These are phyloP conservation scores for Hyppa rectilinea DNA, from an alignment of 2,888 invertebrate genomes.

Conservation along the genomic window DNA sequence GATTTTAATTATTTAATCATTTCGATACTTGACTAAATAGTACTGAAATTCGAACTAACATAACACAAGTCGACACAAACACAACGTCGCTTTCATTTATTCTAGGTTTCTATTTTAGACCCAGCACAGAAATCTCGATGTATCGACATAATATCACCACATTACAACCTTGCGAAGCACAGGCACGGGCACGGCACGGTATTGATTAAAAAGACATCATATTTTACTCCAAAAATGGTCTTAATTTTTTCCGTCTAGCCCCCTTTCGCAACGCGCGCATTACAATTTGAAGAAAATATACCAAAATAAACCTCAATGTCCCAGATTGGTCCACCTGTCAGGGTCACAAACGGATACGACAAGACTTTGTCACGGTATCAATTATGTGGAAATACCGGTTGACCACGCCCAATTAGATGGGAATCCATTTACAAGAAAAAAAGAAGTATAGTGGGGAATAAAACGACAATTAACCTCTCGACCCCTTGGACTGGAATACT, in stretches of 20 bases:
- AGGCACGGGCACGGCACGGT: no score
- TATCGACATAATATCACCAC: neutral
- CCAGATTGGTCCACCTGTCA: conserved; percentile 44
- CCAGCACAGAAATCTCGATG: neutral
- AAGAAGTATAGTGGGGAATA: conserved; percentile 50
- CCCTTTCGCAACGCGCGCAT: no score
- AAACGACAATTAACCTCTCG: conserved; percentile 27
- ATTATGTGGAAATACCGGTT: conserved; percentile 56
- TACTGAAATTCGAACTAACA: no score
- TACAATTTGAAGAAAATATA: conserved; percentile 37
- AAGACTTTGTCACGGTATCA: conserved; percentile 55
- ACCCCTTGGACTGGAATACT: conserved; percentile 4
- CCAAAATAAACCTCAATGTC: conserved; percentile 31
- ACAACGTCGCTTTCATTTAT: no score
- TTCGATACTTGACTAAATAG: no score
- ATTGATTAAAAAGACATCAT: no score
- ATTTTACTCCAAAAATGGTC: no score
- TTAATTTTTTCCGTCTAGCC: no score
- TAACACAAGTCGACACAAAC: no score
- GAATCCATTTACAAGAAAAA: conserved; percentile 39
- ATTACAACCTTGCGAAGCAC: neutral
- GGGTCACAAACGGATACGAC: conserved; percentile 44
- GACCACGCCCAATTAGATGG: conserved; percentile 25
- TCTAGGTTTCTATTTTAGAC: neutral
- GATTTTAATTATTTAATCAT: no score